These are phyloP conservation scores for Apis cerana DNA, from an alignment of 1,140 invertebrate species.

Conservation along the genomic window DNA sequence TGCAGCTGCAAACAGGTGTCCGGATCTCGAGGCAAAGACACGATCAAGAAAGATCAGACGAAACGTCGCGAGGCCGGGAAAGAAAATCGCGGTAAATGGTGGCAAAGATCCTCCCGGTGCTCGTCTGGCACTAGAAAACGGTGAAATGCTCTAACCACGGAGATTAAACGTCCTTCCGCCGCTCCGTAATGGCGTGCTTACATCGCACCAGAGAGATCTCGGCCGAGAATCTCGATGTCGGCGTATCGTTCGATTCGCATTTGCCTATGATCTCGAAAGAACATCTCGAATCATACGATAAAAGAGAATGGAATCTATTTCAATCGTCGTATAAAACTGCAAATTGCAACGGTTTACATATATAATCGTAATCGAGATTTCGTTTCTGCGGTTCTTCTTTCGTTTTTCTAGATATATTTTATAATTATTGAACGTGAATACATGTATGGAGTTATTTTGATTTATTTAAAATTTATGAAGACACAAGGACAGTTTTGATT, in stretches of 20 bases:
- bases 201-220: conserved; percentile 38
- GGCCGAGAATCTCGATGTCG: neutral
- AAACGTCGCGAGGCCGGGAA: neutral
- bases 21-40: neutral
- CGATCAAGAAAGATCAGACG: conserved; percentile 21
- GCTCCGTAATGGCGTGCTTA: conserved; percentile 57
- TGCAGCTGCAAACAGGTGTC: conserved; percentile 37
- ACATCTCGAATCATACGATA: neutral
- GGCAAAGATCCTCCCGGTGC: conserved; percentile 19
- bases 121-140: conserved; percentile 22
- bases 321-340: neutral
- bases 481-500: no score
- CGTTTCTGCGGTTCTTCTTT: neutral
- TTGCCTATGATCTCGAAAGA: neutral
- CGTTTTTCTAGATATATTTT: neutral
- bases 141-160: conserved; percentile 46
- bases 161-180: conserved; percentile 65
- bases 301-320: neutral
- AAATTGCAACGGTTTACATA: neutral
- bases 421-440: neutral
- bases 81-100: conserved; percentile 31
- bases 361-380: neutral
- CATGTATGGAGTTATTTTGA: no score
- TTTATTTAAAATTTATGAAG: no score
- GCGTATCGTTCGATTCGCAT: conserved; percentile 2